phyloP scores from a whole-genome alignment of 2,797 vertebrate genomes.

The Poeciliopsis presidionis region DNA sequence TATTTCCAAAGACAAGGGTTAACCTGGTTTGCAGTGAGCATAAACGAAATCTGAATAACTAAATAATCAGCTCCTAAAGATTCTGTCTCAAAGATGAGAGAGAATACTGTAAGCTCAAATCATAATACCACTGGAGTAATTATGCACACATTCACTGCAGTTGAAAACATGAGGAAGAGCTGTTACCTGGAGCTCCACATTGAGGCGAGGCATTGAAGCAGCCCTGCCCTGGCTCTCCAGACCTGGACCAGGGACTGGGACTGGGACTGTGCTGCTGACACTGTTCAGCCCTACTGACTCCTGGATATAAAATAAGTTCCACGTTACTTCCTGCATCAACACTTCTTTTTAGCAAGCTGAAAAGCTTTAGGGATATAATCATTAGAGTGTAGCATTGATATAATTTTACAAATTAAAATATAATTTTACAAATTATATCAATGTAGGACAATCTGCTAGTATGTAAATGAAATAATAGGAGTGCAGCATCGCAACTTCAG shows the following conservation, averaged over 20 bases:
- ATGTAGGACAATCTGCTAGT: not conserved
- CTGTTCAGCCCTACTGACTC: conserved; percentile 88
- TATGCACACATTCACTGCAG: not conserved
- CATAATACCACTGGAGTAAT: not conserved
- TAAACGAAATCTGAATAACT: not conserved
- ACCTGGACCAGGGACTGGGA: conserved; percentile 78
- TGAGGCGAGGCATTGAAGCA: conserved; percentile 93
- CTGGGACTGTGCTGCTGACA: conserved; percentile 71
- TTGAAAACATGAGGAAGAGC: not conserved
- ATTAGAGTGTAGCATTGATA: not conserved
- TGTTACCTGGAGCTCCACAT: conserved; percentile 87
- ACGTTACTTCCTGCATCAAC: not conserved
- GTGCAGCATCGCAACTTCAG: not conserved
- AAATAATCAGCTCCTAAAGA: not conserved
- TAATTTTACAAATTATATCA: not conserved
- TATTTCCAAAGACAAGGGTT: not conserved
- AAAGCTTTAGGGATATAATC: not conserved
- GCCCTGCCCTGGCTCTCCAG: conserved; percentile 92
- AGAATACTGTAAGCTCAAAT: not conserved
- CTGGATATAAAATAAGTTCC: conserved; percentile 64
- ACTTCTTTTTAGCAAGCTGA: not conserved
- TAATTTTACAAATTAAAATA: no score
- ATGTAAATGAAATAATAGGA: not conserved
- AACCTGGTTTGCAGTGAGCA: not conserved
- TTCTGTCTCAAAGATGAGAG: not conserved